phyloP scores from a whole-genome alignment of 2,888 invertebrate genomes.

The Ophion obscuratus region DNA sequence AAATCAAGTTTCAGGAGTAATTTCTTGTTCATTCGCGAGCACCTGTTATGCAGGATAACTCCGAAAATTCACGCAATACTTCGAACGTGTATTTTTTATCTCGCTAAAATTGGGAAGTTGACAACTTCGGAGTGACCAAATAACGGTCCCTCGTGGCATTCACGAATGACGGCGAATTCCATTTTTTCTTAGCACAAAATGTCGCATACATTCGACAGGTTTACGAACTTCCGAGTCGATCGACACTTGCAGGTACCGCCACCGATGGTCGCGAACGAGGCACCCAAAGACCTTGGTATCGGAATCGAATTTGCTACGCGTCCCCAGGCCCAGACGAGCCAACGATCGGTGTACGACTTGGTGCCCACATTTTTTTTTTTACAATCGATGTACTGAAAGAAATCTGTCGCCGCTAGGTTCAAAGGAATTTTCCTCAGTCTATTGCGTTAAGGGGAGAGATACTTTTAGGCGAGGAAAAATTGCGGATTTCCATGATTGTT shows the following conservation, averaged over 20 bases:
- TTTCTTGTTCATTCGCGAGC: no score
- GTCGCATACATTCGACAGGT: not conserved
- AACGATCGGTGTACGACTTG: constrained; percentile 46
- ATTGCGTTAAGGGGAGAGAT: not conserved
- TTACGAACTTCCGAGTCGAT: constrained; percentile 18
- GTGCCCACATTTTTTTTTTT: constrained; percentile 11
- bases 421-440: not conserved
- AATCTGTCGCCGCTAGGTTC: constrained; percentile 6
- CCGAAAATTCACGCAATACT: no score
- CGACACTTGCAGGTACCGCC: not conserved
- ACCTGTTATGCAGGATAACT: no score
- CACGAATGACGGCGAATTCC: not conserved
- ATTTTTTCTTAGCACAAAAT: not conserved
- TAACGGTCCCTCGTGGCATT: no score
- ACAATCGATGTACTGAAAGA: not conserved
- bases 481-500: no score
- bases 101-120: no score
- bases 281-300: constrained; percentile 66
- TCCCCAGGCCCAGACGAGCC: constrained; percentile 60
- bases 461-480: no score
- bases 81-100: no score
- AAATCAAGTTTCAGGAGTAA: not conserved
- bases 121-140: no score
- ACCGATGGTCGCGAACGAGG: constrained; percentile 33
- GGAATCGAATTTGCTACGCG: constrained; percentile 64